Conservation (phyloP, 2,113 vertebrate species). For the Larimichthys polyactis region DNA sequence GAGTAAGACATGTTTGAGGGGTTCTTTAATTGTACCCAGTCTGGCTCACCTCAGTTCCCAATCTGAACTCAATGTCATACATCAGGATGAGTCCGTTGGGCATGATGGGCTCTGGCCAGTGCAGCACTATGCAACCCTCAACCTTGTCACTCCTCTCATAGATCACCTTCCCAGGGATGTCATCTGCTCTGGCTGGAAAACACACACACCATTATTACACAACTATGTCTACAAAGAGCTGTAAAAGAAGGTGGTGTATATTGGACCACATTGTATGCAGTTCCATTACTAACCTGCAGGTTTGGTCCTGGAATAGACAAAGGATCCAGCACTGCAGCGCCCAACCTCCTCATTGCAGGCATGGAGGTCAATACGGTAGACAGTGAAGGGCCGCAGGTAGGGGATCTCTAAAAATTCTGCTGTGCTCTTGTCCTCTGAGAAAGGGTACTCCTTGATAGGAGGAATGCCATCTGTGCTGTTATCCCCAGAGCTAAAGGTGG, state of each 20-base stretch:
- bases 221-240: background rate
- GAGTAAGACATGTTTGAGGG: no score
- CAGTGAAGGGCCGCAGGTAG: slow-evolving; percentile 91
- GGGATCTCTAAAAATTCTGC: slow-evolving; percentile 90
- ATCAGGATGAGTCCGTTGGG: slow-evolving; percentile 96
- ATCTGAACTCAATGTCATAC: slow-evolving; percentile 95
- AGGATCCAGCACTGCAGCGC: slow-evolving; percentile 93
- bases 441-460: slow-evolving; percentile 87
- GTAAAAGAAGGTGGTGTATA: background rate
- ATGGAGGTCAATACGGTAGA: slow-evolving; percentile 97
- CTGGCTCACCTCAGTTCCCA: slow-evolving; percentile 90
- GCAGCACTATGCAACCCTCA: slow-evolving; percentile 90
- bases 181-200: slow-evolving; percentile 91
- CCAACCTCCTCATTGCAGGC: slow-evolving; percentile 95
- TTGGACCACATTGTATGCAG: background rate
- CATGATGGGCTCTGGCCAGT: slow-evolving; percentile 90
- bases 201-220: slow-evolving; percentile 7
- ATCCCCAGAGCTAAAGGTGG: slow-evolving; percentile 70
- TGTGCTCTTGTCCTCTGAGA: slow-evolving; percentile 88
- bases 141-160: slow-evolving; percentile 88
- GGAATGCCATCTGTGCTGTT: slow-evolving; percentile 88
- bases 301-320: slow-evolving; percentile 96
- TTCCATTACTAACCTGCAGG: slow-evolving; percentile 88
- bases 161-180: slow-evolving; percentile 91
- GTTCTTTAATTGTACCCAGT: background rate